Conservation (phyloP, 2,113 vertebrate genomes). For the Girardinichthys multiradiatus region DNA sequence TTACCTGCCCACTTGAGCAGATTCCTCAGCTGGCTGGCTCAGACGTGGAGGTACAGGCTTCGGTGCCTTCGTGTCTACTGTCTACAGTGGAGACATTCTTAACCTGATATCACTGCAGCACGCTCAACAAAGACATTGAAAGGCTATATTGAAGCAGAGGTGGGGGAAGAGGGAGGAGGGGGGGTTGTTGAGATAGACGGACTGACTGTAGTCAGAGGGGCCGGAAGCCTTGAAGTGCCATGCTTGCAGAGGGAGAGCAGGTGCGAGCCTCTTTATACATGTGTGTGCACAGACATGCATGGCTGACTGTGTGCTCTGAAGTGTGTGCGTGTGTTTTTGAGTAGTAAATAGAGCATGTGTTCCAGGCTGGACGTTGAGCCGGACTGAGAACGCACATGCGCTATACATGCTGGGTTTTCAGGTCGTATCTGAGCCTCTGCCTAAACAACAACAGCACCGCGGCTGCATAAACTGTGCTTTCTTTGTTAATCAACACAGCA, state of each 20-base stretch:
- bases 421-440: background rate
- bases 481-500: constrained; percentile 32
- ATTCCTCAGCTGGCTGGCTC: constrained; percentile 68
- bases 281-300: constrained; percentile 17
- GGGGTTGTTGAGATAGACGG: constrained; percentile 23
- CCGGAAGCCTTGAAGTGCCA: constrained; percentile 51
- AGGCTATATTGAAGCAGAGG: constrained; percentile 63
- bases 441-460: constrained; percentile 1
- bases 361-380: constrained; percentile 12
- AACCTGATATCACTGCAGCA: constrained; percentile 59
- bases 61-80: constrained; percentile 73
- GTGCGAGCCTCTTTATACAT: constrained; percentile 46
- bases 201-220: constrained; percentile 20
- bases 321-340: constrained; percentile 51
- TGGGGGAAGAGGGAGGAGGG: background rate
- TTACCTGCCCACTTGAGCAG: constrained; percentile 71
- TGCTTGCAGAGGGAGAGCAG: constrained; percentile 51
- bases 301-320: constrained; percentile 7
- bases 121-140: constrained; percentile 74
- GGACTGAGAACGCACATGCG: constrained; percentile 1
- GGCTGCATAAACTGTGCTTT: constrained; percentile 3
- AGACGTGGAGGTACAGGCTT: constrained; percentile 59
- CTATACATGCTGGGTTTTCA: constrained; percentile 16
- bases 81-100: constrained; percentile 74
- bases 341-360: constrained; percentile 57